Percentiles rank a stretch among this genome's conserved stretches.
phyloP scores from a whole-genome alignment of 2,113 vertebrate genomes.

The Craseonycteris thonglongyai region DNA sequence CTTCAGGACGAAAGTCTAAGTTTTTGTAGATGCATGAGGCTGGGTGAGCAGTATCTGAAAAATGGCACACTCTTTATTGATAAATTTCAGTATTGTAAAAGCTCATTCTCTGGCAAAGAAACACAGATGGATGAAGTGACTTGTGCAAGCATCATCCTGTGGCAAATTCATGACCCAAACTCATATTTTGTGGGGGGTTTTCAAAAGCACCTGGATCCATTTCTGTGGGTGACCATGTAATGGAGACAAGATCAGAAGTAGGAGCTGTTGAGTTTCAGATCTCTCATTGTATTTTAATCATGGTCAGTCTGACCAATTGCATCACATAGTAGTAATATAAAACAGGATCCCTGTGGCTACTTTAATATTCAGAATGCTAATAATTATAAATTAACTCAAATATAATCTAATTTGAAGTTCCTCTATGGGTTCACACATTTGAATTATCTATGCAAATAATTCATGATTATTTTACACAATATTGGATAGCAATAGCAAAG shows the following conservation, averaged over 20 bases:
- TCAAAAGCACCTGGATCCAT: background rate
- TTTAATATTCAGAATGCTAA: background rate
- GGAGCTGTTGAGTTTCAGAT: background rate
- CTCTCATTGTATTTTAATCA: background rate
- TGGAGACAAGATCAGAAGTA: background rate
- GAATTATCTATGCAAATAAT: background rate
- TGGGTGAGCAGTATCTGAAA: background rate
- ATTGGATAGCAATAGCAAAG: background rate
- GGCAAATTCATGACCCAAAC: slow-evolving; percentile 26
- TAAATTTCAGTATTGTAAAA: background rate
- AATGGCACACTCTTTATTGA: background rate
- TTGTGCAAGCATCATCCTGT: slow-evolving; percentile 51
- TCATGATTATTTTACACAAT: background rate
- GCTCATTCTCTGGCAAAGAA: background rate
- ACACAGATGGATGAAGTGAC: slow-evolving; percentile 44
- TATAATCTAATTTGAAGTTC: background rate
- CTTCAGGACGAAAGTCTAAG: background rate
- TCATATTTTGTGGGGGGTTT: background rate
- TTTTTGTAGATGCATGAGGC: background rate
- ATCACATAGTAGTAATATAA: background rate
- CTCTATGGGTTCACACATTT: background rate
- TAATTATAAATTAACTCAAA: background rate
- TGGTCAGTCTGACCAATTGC: background rate
- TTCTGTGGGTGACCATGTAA: background rate
- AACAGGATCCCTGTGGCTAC: background rate